Conservation (phyloP, 1,140 invertebrate genomes). For the Melitaea cinxia region DNA sequence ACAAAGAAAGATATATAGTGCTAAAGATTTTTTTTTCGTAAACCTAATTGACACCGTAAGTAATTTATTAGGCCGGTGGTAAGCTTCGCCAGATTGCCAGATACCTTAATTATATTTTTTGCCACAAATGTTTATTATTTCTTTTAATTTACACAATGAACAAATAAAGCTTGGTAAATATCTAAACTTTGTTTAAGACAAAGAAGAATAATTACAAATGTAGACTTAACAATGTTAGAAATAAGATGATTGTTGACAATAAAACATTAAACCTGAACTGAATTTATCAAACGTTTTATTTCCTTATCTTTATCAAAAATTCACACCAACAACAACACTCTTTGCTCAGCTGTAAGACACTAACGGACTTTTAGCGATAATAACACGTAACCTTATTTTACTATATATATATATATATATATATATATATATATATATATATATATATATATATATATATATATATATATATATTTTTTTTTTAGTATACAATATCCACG, state of each 20-base stretch:
- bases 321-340: not conserved
- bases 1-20: not conserved
- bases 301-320: not conserved
- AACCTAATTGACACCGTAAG: not conserved
- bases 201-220: too few relatives aligned
- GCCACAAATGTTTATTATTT: not conserved
- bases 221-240: too few relatives aligned
- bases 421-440: too few relatives aligned
- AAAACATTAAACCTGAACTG: not conserved
- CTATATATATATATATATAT: too few relatives aligned
- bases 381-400: not conserved
- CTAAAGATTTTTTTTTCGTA: not conserved
- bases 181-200: too few relatives aligned
- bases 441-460: too few relatives aligned
- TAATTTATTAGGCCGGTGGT: not conserved
- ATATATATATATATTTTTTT: too few relatives aligned
- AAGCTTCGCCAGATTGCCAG: not conserved
- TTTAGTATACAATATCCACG: too few relatives aligned
- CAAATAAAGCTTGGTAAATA: too few relatives aligned
- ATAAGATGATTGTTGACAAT: too few relatives aligned
- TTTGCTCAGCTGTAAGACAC: not conserved
- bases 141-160: not conserved
- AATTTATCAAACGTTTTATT: not conserved
- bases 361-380: not conserved
- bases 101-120: not conserved